A percentile compares a stretch with the other conserved stretches of the same genome.
phyloP scores from a whole-genome alignment of 2,113 vertebrate genomes.

The Alethe castanea region DNA sequence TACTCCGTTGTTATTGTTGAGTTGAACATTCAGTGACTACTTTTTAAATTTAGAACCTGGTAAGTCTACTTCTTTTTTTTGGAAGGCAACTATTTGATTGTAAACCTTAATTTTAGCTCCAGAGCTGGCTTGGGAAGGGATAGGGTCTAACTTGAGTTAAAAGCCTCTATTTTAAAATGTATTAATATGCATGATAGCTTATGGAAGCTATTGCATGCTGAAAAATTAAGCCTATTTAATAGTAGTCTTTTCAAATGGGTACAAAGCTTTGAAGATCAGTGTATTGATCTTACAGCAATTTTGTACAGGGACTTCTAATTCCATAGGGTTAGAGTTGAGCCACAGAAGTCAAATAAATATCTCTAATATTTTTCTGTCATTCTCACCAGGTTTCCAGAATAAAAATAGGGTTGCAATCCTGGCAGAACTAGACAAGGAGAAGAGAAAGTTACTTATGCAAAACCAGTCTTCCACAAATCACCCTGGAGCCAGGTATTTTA shows the following conservation, averaged over 20 bases:
- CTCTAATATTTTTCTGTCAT: slow-evolving; percentile 60
- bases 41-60: neutral
- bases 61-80: neutral
- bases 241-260: neutral
- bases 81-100: neutral
- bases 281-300: neutral
- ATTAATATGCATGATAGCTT: neutral
- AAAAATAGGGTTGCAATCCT: slow-evolving; percentile 94
- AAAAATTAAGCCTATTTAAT: neutral
- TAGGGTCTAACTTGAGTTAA: neutral
- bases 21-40: neutral
- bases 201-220: slow-evolving; percentile 4
- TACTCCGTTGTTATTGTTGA: neutral
- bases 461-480: slow-evolving; percentile 88
- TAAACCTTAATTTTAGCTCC: neutral
- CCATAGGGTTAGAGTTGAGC: neutral
- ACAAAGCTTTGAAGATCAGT: neutral
- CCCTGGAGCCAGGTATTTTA: slow-evolving; percentile 88
- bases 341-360: neutral
- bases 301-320: slow-evolving; percentile 10
- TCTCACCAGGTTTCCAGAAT: slow-evolving; percentile 85
- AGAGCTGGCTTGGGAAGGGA: neutral
- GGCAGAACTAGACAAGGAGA: slow-evolving; percentile 95
- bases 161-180: neutral
- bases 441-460: slow-evolving; percentile 91